These are phyloP conservation scores for Gorsachius magnificus DNA, from an alignment of 2,797 vertebrate genomes.

Conservation along the genomic window DNA sequence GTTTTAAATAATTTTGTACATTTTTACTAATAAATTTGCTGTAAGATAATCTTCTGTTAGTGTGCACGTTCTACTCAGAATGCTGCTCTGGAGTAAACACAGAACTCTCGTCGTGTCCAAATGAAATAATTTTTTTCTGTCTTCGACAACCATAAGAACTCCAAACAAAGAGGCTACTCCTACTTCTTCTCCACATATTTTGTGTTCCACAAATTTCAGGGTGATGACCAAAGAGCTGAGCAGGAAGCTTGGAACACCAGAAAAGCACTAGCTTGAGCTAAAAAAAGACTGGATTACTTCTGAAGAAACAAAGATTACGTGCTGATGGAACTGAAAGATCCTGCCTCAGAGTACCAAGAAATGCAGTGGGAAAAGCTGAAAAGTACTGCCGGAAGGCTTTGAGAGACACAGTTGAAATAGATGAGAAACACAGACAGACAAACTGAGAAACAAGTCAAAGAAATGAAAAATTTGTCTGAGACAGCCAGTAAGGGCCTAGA, in stretches of 20 bases:
- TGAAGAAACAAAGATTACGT: not conserved
- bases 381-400: not conserved
- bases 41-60: not conserved
- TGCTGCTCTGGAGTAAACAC: not conserved
- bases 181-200: not conserved
- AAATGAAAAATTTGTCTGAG: conserved; percentile 1
- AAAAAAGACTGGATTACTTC: not conserved
- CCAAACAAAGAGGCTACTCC: not conserved
- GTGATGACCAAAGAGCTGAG: not conserved
- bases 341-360: not conserved
- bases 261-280: not conserved
- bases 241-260: not conserved
- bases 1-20: not conserved
- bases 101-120: not conserved
- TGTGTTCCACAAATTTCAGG: not conserved
- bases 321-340: not conserved
- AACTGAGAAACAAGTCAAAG: conserved; percentile 10
- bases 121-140: not conserved
- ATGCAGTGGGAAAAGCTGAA: not conserved
- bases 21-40: not conserved
- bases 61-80: not conserved
- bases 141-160: not conserved
- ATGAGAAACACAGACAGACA: conserved; percentile 40
- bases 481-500: not conserved
- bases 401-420: not conserved